phyloP scores from a whole-genome alignment of 2,888 invertebrate species.

The Crioceris asparagi region DNA sequence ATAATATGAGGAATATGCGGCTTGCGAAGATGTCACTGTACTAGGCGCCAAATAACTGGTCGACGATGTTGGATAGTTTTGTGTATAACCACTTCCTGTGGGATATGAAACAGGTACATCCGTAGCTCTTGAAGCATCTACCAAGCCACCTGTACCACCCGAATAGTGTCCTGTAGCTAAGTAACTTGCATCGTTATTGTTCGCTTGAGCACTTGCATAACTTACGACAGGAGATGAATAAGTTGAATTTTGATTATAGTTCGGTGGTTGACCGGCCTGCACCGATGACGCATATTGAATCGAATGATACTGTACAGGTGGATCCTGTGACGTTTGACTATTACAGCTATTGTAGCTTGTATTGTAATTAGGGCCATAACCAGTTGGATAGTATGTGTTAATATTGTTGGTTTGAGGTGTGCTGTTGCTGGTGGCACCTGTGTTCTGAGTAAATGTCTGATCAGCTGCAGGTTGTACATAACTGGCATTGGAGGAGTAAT shows the following conservation, averaged over 20 bases:
- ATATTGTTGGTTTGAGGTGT: slow-evolving; percentile 6
- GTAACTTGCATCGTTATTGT: no score
- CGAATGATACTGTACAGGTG: slow-evolving; percentile 19
- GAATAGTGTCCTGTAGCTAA: not conserved
- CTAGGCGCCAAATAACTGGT: no score
- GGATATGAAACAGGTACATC: slow-evolving; percentile 2
- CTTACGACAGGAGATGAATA: slow-evolving; percentile 27
- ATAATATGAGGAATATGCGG: no score
- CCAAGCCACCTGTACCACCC: no score
- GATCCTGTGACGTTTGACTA: slow-evolving; percentile 3
- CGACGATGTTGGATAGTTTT: not conserved
- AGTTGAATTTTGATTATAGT: slow-evolving; percentile 16
- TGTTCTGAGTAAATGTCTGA: not conserved
- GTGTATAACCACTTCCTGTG: not conserved
- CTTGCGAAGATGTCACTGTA: no score
- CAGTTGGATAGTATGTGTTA: slow-evolving; percentile 21
- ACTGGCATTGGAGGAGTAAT: no score
- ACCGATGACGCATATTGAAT: slow-evolving; percentile 25
- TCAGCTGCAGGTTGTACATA: no score
- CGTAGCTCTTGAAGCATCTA: no score
- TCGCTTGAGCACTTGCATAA: no score
- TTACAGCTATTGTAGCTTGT: slow-evolving; percentile 1
- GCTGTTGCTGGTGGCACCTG: no score
- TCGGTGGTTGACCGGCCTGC: slow-evolving; percentile 13
- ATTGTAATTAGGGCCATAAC: slow-evolving; percentile 20